phyloP scores from a whole-genome alignment of 2,113 vertebrate species.

The Pseudolaguvia tuberculata region DNA sequence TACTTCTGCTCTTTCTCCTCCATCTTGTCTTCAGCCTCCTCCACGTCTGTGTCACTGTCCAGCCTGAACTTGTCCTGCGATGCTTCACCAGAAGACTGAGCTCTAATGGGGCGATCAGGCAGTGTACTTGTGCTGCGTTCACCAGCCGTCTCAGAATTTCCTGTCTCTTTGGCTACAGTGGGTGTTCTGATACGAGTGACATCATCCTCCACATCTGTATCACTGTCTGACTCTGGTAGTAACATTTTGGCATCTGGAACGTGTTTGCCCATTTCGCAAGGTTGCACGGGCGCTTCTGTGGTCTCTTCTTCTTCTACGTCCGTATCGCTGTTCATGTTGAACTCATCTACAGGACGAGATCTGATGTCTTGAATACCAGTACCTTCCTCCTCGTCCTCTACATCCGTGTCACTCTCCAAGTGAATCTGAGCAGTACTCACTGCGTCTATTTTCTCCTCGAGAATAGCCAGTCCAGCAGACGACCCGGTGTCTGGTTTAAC shows the following conservation, averaged over 20 bases:
- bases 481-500: background rate
- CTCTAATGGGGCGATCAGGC: too few species aligned
- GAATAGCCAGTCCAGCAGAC: background rate
- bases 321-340: constrained; percentile 55
- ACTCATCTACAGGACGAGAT: background rate
- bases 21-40: too few species aligned
- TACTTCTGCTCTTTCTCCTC: too few species aligned
- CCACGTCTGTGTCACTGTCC: too few species aligned
- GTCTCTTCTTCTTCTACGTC: constrained; percentile 52
- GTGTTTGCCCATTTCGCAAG: background rate
- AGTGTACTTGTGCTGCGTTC: too few species aligned
- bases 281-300: background rate
- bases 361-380: background rate
- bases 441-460: background rate
- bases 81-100: too few species aligned
- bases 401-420: constrained; percentile 53
- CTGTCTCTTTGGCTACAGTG: too few species aligned
- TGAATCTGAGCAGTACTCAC: constrained; percentile 35
- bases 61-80: too few species aligned
- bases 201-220: background rate
- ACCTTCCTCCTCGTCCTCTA: constrained; percentile 48
- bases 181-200: too few species aligned
- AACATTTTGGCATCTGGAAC: too few species aligned
- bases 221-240: constrained; percentile 11
- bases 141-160: too few species aligned